These are phyloP conservation scores for Dicaeum eximium DNA, from an alignment of 2,113 vertebrate species.

Conservation along the genomic window DNA sequence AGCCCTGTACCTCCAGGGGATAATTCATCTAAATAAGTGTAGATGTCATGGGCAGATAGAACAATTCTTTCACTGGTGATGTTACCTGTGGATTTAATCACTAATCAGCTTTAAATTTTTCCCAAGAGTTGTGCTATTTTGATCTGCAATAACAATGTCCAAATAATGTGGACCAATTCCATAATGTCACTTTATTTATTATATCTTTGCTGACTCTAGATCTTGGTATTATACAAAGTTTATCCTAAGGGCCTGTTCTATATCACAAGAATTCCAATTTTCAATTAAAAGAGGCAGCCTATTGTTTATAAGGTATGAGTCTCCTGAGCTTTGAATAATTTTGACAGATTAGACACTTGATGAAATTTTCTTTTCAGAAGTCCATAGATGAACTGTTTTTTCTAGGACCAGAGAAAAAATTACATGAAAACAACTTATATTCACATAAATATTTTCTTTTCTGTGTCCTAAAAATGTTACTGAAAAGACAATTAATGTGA, in stretches of 20 bases:
- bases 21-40: background rate
- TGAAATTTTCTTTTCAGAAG: background rate
- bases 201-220: background rate
- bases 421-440: background rate
- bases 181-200: background rate
- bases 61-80: background rate
- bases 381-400: background rate
- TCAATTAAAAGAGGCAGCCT: background rate
- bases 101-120: background rate
- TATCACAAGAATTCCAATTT: background rate
- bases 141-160: background rate
- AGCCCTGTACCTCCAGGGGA: background rate
- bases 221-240: background rate
- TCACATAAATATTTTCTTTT: background rate
- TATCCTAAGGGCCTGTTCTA: background rate
- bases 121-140: background rate
- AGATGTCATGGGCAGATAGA: background rate
- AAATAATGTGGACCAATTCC: background rate
- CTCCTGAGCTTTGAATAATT: background rate
- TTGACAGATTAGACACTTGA: background rate
- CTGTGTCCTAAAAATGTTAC: background rate
- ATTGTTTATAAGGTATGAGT: background rate
- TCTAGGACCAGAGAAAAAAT: background rate
- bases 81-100: background rate
- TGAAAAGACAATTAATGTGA: constrained; percentile 39